A percentile compares a stretch with the other conserved stretches of the same genome.
Evolutionary conservation across 2,797 vertebrate species (phyloP).

Genomic region (Neomorphus geoffroyi): DNA sequence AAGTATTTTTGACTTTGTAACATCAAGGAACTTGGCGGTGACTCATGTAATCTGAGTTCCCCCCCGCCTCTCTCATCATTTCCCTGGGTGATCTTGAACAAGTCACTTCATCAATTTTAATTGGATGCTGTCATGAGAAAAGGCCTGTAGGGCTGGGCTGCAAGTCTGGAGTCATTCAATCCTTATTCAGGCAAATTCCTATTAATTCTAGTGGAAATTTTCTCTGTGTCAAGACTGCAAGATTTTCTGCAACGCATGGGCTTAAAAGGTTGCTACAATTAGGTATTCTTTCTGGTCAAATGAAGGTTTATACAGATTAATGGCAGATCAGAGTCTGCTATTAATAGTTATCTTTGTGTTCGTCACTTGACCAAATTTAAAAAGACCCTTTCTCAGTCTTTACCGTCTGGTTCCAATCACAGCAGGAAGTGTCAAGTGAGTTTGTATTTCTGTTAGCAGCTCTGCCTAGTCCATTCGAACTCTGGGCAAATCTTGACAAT

Average conservation of each 20-base stretch:
- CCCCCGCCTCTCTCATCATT: neutral
- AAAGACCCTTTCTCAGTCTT: neutral
- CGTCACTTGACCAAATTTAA: neutral
- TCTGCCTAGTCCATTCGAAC: neutral
- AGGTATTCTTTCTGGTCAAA: neutral
- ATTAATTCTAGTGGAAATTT: neutral
- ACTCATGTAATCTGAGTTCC: neutral
- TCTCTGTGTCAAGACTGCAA: neutral
- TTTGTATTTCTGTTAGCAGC: neutral
- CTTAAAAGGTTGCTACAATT: neutral
- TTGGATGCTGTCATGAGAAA: slow-evolving; percentile 24
- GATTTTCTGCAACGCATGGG: neutral
- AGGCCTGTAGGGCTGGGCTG: neutral
- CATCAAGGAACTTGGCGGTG: neutral
- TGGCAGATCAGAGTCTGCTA: neutral
- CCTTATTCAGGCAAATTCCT: neutral
- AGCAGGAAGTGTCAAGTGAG: neutral
- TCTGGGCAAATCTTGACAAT: neutral
- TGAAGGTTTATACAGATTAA: neutral
- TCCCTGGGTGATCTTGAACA: slow-evolving; percentile 11
- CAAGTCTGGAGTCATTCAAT: neutral
- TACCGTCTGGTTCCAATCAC: neutral
- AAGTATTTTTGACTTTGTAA: slow-evolving; percentile 10
- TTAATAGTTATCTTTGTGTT: neutral
- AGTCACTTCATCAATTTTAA: slow-evolving; percentile 50